These are phyloP conservation scores for Montipora foliosa DNA, from an alignment of 64 coral and sea anemone species.

Conservation along the genomic window DNA sequence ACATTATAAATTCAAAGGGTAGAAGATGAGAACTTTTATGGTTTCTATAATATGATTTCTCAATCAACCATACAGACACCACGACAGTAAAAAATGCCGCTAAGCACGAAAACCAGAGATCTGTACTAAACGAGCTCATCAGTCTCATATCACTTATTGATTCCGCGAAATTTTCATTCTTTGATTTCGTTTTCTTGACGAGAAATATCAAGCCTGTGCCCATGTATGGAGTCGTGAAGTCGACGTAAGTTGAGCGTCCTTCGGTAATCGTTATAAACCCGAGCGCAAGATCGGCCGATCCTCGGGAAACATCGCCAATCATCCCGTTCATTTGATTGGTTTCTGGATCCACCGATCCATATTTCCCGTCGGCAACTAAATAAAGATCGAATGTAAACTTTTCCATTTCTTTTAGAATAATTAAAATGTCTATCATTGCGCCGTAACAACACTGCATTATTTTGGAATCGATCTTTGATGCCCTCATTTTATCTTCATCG, in stretches of 20 bases:
- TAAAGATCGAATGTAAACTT: conserved; percentile 87
- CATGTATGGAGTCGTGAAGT: conserved; percentile 77
- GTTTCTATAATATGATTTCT: conserved; percentile 55
- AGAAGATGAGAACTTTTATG: conserved; percentile 69
- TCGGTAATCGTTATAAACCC: conserved; percentile 80
- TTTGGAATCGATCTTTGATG: not conserved
- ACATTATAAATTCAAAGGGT: conserved; percentile 87
- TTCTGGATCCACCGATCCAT: conserved; percentile 70
- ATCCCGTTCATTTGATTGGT: conserved; percentile 81
- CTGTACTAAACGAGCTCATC: conserved; percentile 82
- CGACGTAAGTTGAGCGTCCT: conserved; percentile 63
- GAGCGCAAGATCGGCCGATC: conserved; percentile 82
- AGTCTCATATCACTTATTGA: conserved; percentile 85
- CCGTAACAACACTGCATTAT: conserved; percentile 80
- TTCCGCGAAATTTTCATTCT: conserved; percentile 66
- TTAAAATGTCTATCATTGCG: conserved; percentile 84
- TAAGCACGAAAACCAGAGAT: conserved; percentile 77
- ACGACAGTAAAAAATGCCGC: conserved; percentile 63
- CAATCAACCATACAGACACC: conserved; percentile 69
- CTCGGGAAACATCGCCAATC: conserved; percentile 81
- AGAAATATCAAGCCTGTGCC: conserved; percentile 77
- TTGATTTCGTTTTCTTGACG: conserved; percentile 51
- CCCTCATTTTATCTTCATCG: not conserved
- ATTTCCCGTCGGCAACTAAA: conserved; percentile 84
- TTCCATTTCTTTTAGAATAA: conserved; percentile 65